phyloP scores from a whole-genome alignment of 2,797 vertebrate genomes.

The Bradypus variegatus region DNA sequence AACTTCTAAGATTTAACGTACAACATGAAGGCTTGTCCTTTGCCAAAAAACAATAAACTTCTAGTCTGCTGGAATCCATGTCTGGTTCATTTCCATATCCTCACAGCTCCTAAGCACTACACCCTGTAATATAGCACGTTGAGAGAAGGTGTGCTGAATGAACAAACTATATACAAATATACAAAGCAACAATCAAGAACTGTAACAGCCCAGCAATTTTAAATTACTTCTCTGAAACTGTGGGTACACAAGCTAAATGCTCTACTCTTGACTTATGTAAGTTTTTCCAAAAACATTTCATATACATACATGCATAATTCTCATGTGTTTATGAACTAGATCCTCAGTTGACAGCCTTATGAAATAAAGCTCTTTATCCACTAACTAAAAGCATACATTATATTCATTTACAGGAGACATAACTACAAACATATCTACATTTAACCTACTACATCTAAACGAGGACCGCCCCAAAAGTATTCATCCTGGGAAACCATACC shows the following conservation, averaged over 20 bases:
- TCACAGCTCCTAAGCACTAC: not conserved
- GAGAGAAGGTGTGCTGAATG: not conserved
- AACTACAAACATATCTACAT: not conserved
- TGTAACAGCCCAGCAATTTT: not conserved
- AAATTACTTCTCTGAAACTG: slow-evolving; percentile 5
- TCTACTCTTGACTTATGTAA: not conserved
- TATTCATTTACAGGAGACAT: not conserved
- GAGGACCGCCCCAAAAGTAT: not conserved
- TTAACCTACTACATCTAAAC: not conserved
- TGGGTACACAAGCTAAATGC: not conserved
- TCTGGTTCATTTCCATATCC: not conserved
- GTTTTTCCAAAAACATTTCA: not conserved
- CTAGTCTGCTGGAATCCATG: not conserved
- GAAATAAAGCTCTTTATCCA: not conserved
- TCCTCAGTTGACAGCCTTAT: not conserved
- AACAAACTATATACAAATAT: not conserved
- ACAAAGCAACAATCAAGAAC: not conserved
- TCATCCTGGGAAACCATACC: not conserved
- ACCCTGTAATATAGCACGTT: not conserved
- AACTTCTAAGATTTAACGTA: slow-evolving; percentile 17
- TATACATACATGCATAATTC: not conserved
- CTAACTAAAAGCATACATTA: not conserved
- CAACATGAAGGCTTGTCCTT: not conserved
- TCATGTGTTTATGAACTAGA: not conserved
- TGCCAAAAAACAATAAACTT: not conserved